Evolutionary conservation across 64 coral and sea anemone genomes (phyloP).

Genomic region (Porites lutea): DNA sequence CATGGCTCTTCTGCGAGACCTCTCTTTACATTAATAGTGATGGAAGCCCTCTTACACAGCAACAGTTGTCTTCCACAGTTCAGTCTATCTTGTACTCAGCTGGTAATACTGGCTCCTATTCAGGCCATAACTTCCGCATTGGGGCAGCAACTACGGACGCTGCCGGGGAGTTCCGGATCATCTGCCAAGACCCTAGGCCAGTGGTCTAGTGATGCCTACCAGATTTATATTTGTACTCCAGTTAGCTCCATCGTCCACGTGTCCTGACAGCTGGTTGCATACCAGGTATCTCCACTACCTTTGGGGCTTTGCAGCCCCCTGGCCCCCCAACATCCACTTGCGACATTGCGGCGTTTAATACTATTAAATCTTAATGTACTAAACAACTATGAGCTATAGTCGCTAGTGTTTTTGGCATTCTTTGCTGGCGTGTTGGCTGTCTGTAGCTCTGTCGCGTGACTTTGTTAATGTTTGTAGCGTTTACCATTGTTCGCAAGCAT

Average conservation of each 20-base stretch:
- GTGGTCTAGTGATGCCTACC: slow-evolving; percentile 34
- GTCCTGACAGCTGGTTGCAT: neutral
- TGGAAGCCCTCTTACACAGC: slow-evolving; percentile 29
- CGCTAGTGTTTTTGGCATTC: too few species aligned
- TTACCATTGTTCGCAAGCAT: too few species aligned
- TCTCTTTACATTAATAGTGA: slow-evolving; percentile 1
- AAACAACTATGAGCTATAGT: too few species aligned
- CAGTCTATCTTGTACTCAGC: neutral
- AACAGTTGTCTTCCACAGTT: neutral
- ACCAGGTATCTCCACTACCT: neutral
- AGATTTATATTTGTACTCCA: slow-evolving; percentile 24
- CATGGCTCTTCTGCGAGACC: neutral
- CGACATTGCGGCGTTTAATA: too few species aligned
- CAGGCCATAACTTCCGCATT: slow-evolving; percentile 30
- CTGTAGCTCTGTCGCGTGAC: too few species aligned
- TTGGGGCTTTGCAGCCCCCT: neutral
- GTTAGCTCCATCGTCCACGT: neutral
- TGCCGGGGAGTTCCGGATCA: neutral
- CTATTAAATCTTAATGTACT: too few species aligned
- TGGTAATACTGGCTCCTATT: neutral
- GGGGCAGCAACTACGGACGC: slow-evolving; percentile 36
- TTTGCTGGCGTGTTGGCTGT: too few species aligned
- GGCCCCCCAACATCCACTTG: too few species aligned
- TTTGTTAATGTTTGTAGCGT: too few species aligned
- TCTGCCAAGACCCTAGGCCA: slow-evolving; percentile 25